Conservation (phyloP, 2,888 invertebrate species). For the Rhingia rostrata region DNA sequence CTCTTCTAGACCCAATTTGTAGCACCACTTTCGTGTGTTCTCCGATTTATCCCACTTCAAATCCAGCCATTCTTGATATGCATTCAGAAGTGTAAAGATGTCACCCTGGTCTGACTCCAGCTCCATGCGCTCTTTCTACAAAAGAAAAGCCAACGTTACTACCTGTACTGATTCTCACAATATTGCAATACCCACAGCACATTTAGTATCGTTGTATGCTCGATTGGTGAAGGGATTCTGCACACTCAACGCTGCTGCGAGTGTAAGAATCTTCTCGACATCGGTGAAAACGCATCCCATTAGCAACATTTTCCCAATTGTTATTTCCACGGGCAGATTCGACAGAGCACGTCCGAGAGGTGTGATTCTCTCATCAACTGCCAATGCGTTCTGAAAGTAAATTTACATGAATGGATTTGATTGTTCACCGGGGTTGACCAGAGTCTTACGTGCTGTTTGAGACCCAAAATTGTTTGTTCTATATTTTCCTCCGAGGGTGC, state of each 20-base stretch:
- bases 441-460: conserved; percentile 90
- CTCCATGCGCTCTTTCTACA: conserved; percentile 87
- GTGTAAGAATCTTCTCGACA: conserved; percentile 92
- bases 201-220: conserved; percentile 92
- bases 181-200: conserved; percentile 85
- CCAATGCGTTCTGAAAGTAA: conserved; percentile 88
- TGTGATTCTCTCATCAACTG: conserved; percentile 91
- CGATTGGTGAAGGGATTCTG: conserved; percentile 96
- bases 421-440: too few relatives aligned
- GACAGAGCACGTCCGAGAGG: conserved; percentile 93
- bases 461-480: conserved; percentile 92
- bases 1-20: conserved; percentile 95
- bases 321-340: conserved; percentile 96
- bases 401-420: too few relatives aligned
- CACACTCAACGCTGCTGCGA: conserved; percentile 96
- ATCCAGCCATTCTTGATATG: conserved; percentile 94
- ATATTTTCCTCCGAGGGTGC: conserved; percentile 92
- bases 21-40: conserved; percentile 91
- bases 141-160: not conserved
- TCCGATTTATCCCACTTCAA: conserved; percentile 85
- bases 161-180: not conserved
- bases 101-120: conserved; percentile 98
- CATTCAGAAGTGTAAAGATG: conserved; percentile 93
- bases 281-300: conserved; percentile 95
- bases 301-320: conserved; percentile 97